Evolutionary conservation across 1,140 invertebrate species (phyloP), one percentile per base, ranked within the genome.

Genomic region (Drosophila quadrilineata): DNA sequence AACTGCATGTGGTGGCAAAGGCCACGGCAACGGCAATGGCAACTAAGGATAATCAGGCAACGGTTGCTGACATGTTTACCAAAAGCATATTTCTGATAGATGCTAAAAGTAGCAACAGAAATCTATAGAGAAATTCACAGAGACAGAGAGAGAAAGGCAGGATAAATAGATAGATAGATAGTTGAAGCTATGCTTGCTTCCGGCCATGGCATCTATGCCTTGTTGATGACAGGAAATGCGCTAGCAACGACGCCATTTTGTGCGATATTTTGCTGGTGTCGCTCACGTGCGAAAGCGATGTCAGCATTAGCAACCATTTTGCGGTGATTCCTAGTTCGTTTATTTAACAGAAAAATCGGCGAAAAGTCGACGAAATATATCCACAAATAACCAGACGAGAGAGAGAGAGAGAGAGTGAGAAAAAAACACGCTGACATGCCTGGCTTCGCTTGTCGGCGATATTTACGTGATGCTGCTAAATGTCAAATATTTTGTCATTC

Each of bases 401-500:
- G 6, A 14, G 33, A 48, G 3, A 12, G 14, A n/a, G 3, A 10
- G 6, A 12, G 12, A 28, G 3, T 26, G 19, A n/a, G 24, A 8
- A 60, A 52, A 36, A 36, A 36, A 45, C 31, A 33, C 26, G 16
- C 71, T 71, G 28, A 41, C 46, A 24, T 9, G 17, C 16, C 16
- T 21, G 12, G 31, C 10, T 33, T 35, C 16, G 10, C 10, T 16
- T 10, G 12, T 1, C 16, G 33, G 63, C 38, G 59, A 63, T 58
- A 67, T 82, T 77, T 84, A 82, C 77, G 77, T 82, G 77, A 70
- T 71, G 73, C 77, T 82, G 77, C 69, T 82, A 82, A 84, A 82
- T 82, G 77, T 82, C 77, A 84, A 84, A 77, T 84, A 82, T 82
- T 82, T 82, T 84, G 77, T 82, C 77, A 82, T 64, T 69, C 57